These are phyloP conservation scores for Ciconia stormi DNA, from an alignment of 2,113 vertebrate genomes.

Conservation along the genomic window DNA sequence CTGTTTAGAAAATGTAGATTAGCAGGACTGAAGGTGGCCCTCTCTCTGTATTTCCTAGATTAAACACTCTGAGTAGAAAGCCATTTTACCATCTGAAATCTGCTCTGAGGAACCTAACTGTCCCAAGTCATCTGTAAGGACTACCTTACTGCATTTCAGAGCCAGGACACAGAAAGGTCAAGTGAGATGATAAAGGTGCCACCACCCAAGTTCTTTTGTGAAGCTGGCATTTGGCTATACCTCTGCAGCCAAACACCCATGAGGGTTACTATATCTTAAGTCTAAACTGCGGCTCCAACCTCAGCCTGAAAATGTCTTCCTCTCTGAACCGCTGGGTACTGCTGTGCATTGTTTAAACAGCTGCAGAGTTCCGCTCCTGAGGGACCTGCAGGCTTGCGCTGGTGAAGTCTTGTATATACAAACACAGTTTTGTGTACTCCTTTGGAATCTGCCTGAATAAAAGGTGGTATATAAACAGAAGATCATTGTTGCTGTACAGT, in stretches of 20 bases:
- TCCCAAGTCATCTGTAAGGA: background rate
- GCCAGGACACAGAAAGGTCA: background rate
- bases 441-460: background rate
- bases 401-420: background rate
- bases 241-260: background rate
- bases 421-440: background rate
- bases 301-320: background rate
- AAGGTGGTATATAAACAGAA: background rate
- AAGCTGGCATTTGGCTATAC: background rate
- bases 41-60: background rate
- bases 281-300: background rate
- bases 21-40: background rate
- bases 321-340: background rate
- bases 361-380: background rate
- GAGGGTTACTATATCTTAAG: background rate
- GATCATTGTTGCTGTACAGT: background rate
- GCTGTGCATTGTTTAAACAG: background rate
- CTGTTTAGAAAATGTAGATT: background rate
- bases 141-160: background rate
- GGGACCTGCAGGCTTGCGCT: background rate
- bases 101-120: background rate
- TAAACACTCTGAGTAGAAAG: background rate
- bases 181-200: background rate
- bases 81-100: background rate
- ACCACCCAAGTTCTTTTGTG: background rate